Evolutionary conservation across 2,888 invertebrate genomes (phyloP), one percentile per base, ranked within the genome.

Genomic region (Chrysotoxum bicinctum): DNA sequence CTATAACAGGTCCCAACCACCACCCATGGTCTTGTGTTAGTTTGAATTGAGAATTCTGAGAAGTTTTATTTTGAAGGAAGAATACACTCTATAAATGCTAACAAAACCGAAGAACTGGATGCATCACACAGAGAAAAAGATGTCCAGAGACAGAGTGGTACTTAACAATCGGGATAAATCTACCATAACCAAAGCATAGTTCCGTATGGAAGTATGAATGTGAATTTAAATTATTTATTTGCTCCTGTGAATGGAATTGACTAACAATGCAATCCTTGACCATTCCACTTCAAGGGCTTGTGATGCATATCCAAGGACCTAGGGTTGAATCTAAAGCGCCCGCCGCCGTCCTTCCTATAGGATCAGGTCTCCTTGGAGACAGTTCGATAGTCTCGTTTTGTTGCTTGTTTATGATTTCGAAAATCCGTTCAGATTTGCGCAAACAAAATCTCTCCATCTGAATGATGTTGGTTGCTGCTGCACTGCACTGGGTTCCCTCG

Each of bases 151-250:
- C 43, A 43, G 45, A 45, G 62, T 35, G 23, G 54, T 14, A 69
- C 62, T 74, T 43, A 3, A 12, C 37, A 60, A 58, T 58, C 30
- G 23, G 26, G 48, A 77, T 68, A 66, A 72, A 76, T 54, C 37
- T 69, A 62, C 54, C 73, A 77, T 54, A 72, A 54, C 69, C 50
- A 48, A 48, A 48, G 56, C 32, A 62, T 69, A 70, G 54, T 26
- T 72, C 16, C 21, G n/a, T 26, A 54, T 32, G 6, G 40, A 69
- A 50, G 43, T 69, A 79, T 74, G 69, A 78, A 74, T 78, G 78
- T 45, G 69, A 84, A 64, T 74, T 66, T 79, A 69, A 79, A 79
- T 75, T 79, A 79, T 84, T 84, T 78, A 74, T 73, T 83, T 83
- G 78, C 81, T 77, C n/a, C 52, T 62, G 52, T 54, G 54, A 70